These are phyloP conservation scores for Palythoa heliodiscus DNA, from an alignment of 92 coral and sea anemone genomes.

Conservation along the genomic window DNA sequence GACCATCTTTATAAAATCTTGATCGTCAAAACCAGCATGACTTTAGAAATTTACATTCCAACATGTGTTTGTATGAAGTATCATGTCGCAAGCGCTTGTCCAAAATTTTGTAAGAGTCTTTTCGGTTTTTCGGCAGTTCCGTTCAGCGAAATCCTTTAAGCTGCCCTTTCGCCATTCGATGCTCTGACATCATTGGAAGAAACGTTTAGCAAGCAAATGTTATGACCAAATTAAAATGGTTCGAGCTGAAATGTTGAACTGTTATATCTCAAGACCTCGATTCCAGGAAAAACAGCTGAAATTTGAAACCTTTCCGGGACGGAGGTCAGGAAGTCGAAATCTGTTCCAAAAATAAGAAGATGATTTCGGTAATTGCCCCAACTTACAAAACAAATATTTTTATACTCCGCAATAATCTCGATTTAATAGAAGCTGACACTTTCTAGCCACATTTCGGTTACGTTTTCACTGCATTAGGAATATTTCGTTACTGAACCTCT, in stretches of 20 bases:
- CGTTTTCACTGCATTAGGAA: not conserved
- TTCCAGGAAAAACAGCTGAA: conserved; percentile 45
- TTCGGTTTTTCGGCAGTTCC: conserved; percentile 9
- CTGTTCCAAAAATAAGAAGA: not conserved
- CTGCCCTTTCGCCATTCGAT: not conserved
- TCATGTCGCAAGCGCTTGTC: not conserved
- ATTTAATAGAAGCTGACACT: not conserved
- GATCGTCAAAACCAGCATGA: not conserved
- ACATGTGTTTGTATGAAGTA: not conserved
- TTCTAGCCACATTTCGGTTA: not conserved
- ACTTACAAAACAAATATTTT: not conserved
- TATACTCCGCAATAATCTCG: not conserved
- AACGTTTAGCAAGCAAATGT: not conserved
- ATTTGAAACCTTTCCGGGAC: not conserved
- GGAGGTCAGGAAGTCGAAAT: not conserved
- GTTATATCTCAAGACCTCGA: not conserved
- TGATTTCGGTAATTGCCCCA: not conserved
- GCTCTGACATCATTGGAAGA: not conserved
- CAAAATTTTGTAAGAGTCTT: not conserved
- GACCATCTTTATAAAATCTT: not conserved
- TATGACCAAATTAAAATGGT: not conserved
- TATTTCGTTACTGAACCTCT: not conserved
- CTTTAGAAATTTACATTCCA: conserved; percentile 23
- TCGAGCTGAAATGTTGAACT: conserved; percentile 28
- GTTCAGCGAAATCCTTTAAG: not conserved